Percentiles rank a stretch among this genome's conserved stretches.
Conservation (phyloP, 2,888 invertebrate genomes). For the Ferdinandea cuprea region DNA sequence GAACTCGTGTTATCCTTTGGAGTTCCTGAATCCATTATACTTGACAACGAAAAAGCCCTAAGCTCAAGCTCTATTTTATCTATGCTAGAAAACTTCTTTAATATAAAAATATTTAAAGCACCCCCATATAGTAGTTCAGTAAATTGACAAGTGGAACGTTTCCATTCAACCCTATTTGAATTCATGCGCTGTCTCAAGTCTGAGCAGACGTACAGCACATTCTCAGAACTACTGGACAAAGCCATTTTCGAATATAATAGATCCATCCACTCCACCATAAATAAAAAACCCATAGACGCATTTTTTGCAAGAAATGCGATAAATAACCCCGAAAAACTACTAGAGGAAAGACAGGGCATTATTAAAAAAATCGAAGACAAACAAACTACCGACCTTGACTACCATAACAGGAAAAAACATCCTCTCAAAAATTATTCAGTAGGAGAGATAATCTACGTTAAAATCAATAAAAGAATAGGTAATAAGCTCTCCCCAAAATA, state of each 20-base stretch:
- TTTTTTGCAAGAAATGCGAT: too few relatives aligned
- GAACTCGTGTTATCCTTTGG: constrained; percentile 35
- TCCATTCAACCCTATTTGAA: constrained; percentile 56
- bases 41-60: too few relatives aligned
- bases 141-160: constrained; percentile 47
- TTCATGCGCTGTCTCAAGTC: too few relatives aligned
- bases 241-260: too few relatives aligned
- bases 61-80: constrained; percentile 34
- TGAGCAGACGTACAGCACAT: too few relatives aligned
- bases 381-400: background rate
- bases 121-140: constrained; percentile 37
- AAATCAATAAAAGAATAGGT: constrained; percentile 2
- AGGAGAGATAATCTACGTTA: too few relatives aligned
- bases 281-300: too few relatives aligned
- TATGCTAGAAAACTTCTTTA: constrained; percentile 35
- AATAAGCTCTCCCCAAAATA: background rate
- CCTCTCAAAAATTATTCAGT: too few relatives aligned
- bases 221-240: too few relatives aligned
- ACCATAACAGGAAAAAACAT: background rate
- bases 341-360: too few relatives aligned
- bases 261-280: too few relatives aligned
- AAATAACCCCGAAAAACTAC: too few relatives aligned
- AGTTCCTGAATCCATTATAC: constrained; percentile 26
- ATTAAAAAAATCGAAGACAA: constrained; percentile 1
- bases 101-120: constrained; percentile 38